Evolutionary conservation across 1,140 invertebrate species (phyloP), one percentile per base, ranked within the genome.

Genomic region (Pentalonia nigronervosa): DNA sequence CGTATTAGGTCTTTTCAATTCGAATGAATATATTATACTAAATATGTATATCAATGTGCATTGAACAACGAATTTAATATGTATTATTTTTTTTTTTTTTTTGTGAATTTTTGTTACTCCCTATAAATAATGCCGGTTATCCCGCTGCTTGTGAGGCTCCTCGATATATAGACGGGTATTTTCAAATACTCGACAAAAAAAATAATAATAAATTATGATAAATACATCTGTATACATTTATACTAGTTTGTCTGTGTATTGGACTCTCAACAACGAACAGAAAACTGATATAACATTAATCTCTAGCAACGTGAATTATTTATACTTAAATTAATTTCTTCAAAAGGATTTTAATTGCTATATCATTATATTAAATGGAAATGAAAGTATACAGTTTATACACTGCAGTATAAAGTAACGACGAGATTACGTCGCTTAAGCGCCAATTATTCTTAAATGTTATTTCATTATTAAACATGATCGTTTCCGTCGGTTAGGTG

Each of bases 241-340:
- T 76, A 76, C 30, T 34, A 30, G 11, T 76, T 14, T 76, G 30
- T 17, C 1, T n/a, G 30, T n/a, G 11, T 76, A 76, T 76, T 34
- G 60, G 60, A n/a, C 60, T 76, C 14, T n/a, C 14, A 14, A 17
- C 17, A n/a, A n/a, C 60, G 60, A 76, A 76, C n/a, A 30, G 30
- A 14, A n/a, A 76, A 76, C 60, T 17, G 14, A 11, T 76, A 76
- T 17, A 76, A 76, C n/a, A n/a, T n/a, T n/a, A 76, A 76, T 76
- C 60, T 76, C n/a, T 76, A 17, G 23, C n/a, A 76, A 76, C 30
- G n/a, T 34, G 60, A 76, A n/a, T 76, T 76, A 76, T 76, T 76
- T 76, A 76, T 76, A 76, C 30, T 76, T 76, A 76, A 76, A 76
- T 76, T n/a, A 76, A 76, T 76, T 76, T 76, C 60, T 76, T 76